Evolutionary conservation across 2,888 invertebrate species (phyloP).

Genomic region (Chesias legatella): DNA sequence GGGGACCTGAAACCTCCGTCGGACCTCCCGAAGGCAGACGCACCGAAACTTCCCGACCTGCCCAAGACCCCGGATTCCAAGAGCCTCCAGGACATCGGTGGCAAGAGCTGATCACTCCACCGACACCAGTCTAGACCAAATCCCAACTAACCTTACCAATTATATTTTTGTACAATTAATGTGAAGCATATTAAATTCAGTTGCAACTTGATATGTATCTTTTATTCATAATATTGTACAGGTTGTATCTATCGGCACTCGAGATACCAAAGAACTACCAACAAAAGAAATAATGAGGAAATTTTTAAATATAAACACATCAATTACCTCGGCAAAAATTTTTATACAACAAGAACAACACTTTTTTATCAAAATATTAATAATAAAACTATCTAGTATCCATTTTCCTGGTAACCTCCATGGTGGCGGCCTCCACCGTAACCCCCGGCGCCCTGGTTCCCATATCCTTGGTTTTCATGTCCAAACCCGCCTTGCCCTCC

Average conservation of each 20-base stretch:
- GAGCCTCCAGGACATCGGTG: slow-evolving; percentile 32
- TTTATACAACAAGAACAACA: no score
- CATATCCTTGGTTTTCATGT: slow-evolving; percentile 1
- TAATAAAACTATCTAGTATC: slow-evolving; percentile 13
- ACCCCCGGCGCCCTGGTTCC: no score
- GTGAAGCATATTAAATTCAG: slow-evolving; percentile 47
- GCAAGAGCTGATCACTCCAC: slow-evolving; percentile 24
- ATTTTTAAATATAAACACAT: no score
- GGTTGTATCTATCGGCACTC: no score
- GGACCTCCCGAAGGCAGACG: slow-evolving; percentile 40
- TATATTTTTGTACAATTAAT: slow-evolving; percentile 6
- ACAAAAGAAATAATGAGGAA: no score
- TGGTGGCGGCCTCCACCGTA: no score
- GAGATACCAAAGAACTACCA: no score
- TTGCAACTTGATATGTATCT: slow-evolving; percentile 35
- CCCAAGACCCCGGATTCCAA: slow-evolving; percentile 32
- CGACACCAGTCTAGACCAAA: slow-evolving; percentile 6
- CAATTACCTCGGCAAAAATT: no score
- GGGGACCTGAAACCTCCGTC: slow-evolving; percentile 35
- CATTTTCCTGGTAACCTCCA: slow-evolving; percentile 17
- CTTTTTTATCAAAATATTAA: no score
- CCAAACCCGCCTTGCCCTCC: slow-evolving; percentile 8
- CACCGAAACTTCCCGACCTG: slow-evolving; percentile 25
- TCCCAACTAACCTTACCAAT: neutral
- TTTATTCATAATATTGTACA: no score